phyloP scores from a whole-genome alignment of 2,888 invertebrate species.

The Ferrisia virgata region DNA sequence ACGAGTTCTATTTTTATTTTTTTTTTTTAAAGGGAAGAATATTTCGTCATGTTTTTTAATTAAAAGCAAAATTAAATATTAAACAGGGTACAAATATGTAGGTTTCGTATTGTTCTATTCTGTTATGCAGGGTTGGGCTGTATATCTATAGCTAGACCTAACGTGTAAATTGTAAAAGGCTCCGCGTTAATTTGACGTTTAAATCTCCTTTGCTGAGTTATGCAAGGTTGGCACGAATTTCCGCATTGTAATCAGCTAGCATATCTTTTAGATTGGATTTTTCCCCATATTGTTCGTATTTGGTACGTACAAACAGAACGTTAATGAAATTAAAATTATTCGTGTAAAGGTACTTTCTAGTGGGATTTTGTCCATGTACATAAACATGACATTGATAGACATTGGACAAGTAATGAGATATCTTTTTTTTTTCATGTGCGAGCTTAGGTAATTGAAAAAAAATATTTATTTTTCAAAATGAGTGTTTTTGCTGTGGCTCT shows the following conservation, averaged over 20 bases:
- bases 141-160: too few relatives aligned
- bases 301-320: neutral
- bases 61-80: neutral
- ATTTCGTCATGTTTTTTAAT: neutral
- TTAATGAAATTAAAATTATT: neutral
- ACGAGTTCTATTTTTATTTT: too few relatives aligned
- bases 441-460: too few relatives aligned
- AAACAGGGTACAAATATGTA: neutral
- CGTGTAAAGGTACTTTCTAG: neutral
- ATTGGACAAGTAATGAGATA: neutral
- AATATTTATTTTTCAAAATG: too few relatives aligned
- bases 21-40: too few relatives aligned
- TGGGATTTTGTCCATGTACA: neutral
- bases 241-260: constrained; percentile 1
- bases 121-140: too few relatives aligned
- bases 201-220: neutral
- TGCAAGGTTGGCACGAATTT: neutral
- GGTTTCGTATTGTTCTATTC: neutral
- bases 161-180: neutral
- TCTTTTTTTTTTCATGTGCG: too few relatives aligned
- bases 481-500: too few relatives aligned
- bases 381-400: neutral
- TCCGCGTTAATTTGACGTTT: constrained; percentile 1
- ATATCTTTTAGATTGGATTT: neutral
- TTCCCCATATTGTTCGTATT: neutral